A percentile compares a stretch with the other conserved stretches of the same genome.
Conservation (phyloP, 2,113 vertebrate genomes). For the Falco punctatus region DNA sequence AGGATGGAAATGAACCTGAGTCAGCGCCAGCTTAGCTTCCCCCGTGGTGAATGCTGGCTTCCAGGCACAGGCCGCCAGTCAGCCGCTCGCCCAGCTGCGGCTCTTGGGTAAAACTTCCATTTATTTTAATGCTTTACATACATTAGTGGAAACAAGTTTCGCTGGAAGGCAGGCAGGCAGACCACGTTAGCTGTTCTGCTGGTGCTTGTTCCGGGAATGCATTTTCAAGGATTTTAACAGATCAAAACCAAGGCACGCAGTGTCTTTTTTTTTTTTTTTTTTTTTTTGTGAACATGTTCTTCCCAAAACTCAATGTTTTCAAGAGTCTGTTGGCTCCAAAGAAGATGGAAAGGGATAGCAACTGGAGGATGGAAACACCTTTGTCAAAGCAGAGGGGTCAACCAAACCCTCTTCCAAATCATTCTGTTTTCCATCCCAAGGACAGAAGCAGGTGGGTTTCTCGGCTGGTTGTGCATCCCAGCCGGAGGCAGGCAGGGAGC, state of each 20-base stretch:
- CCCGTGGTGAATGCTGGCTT: rapidly evolving
- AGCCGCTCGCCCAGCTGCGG: rapidly evolving
- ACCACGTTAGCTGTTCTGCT: background rate
- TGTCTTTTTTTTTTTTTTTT: background rate
- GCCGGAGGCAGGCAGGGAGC: rapidly evolving
- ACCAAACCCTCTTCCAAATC: background rate
- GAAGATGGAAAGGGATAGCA: background rate
- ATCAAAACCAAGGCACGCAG: background rate
- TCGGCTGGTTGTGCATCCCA: rapidly evolving
- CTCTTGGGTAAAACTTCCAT: background rate
- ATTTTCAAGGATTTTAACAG: background rate
- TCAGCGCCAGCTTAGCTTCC: background rate
- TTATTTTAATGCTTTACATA: background rate
- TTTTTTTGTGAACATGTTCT: rapidly evolving
- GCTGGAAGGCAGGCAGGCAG: background rate
- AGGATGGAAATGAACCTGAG: background rate
- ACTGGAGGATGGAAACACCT: rapidly evolving
- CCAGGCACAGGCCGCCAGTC: background rate
- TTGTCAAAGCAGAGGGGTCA: background rate
- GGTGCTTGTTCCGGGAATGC: rapidly evolving
- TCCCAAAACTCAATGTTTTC: background rate
- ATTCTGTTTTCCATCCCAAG: rapidly evolving
- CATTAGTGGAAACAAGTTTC: rapidly evolving
- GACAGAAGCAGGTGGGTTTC: background rate
- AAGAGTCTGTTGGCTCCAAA: rapidly evolving